Evolutionary conservation across 2,888 invertebrate species (phyloP).

Genomic region (Cephalotes varians): DNA sequence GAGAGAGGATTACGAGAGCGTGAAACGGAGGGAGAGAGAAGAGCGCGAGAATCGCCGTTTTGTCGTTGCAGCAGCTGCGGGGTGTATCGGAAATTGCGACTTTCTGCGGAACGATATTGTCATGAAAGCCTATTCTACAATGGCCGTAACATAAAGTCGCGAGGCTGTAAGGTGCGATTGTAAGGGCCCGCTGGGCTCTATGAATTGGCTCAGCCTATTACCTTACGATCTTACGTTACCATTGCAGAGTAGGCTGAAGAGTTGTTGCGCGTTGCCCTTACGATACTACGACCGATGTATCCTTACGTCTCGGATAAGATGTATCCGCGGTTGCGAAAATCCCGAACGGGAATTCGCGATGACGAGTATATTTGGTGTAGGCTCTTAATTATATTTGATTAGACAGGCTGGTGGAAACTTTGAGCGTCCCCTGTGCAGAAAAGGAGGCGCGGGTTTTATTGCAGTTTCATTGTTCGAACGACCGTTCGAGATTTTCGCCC

Average conservation of each 20-base stretch:
- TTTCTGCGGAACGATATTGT: slow-evolving; percentile 68
- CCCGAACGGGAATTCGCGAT: slow-evolving; percentile 9
- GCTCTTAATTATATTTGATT: slow-evolving; percentile 42
- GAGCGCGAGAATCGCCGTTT: slow-evolving; percentile 52
- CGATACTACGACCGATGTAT: slow-evolving; percentile 2
- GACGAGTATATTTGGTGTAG: slow-evolving; percentile 12
- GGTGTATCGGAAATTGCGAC: slow-evolving; percentile 56
- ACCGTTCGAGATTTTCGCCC: slow-evolving; percentile 44
- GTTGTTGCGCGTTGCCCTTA: slow-evolving; percentile 49
- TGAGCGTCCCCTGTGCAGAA: slow-evolving; percentile 5
- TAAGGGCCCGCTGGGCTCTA: too few relatives aligned
- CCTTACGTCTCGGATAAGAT: background rate
- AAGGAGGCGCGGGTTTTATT: slow-evolving; percentile 18
- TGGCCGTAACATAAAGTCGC: too few relatives aligned
- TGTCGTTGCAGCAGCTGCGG: slow-evolving; percentile 44
- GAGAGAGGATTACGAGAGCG: slow-evolving; percentile 35
- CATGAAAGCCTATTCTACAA: too few relatives aligned
- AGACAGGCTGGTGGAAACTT: slow-evolving; percentile 35
- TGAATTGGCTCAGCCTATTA: too few relatives aligned
- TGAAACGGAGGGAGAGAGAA: slow-evolving; percentile 32
- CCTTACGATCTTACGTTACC: too few relatives aligned
- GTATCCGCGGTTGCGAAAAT: slow-evolving; percentile 44
- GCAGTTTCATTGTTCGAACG: slow-evolving; percentile 22
- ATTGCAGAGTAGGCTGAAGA: too few relatives aligned
- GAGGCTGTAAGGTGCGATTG: too few relatives aligned